These are phyloP conservation scores for Harpagus bidentatus DNA, from an alignment of 2,113 vertebrate genomes.

Conservation along the genomic window DNA sequence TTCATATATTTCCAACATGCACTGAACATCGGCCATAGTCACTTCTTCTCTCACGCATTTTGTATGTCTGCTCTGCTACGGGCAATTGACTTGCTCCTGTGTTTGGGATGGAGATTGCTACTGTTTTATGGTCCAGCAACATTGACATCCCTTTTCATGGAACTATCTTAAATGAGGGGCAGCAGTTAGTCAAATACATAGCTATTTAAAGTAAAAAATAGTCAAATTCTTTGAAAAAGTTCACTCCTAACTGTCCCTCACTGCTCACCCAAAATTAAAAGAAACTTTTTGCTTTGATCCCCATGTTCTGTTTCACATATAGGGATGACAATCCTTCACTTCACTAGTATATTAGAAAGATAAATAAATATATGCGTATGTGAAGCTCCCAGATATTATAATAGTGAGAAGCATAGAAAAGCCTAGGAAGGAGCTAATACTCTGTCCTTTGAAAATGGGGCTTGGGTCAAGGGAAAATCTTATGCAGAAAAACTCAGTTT, in stretches of 20 bases:
- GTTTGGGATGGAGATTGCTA: background rate
- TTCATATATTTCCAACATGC: background rate
- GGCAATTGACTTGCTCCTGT: background rate
- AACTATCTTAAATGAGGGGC: background rate
- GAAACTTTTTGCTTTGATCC: background rate
- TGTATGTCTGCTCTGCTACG: background rate
- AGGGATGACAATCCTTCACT: background rate
- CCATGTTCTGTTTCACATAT: background rate
- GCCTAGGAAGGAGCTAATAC: background rate
- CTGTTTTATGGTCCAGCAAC: background rate
- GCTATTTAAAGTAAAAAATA: background rate
- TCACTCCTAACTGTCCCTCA: background rate
- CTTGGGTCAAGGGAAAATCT: background rate
- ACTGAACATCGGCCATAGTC: background rate
- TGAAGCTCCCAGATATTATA: background rate
- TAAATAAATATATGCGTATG: background rate
- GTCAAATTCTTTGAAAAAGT: background rate
- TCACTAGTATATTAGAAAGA: background rate
- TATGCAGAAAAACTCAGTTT: background rate
- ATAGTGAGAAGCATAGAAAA: background rate
- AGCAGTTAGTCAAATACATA: background rate
- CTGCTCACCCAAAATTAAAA: background rate
- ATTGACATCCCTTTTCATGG: background rate
- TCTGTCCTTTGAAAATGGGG: background rate
- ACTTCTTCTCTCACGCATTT: background rate